These are phyloP conservation scores for Gulo gulo DNA, from an alignment of 2,113 vertebrate species.

Conservation along the genomic window DNA sequence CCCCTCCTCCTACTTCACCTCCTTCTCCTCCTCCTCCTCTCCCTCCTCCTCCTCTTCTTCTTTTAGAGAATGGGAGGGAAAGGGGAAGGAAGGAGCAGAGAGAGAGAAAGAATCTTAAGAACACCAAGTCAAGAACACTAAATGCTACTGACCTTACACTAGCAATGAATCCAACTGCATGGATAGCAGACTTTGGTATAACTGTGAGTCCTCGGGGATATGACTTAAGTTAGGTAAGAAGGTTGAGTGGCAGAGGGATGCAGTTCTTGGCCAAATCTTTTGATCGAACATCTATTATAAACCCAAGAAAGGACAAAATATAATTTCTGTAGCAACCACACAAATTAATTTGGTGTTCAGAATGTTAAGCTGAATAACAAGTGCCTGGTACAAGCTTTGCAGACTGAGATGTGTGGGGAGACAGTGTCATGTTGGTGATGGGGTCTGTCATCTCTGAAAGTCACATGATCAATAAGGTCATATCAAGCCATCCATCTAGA, in stretches of 20 bases:
- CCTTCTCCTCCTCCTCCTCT: too few relatives aligned
- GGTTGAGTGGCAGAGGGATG: not conserved
- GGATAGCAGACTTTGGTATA: not conserved
- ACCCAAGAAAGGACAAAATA: not conserved
- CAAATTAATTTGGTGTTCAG: not conserved
- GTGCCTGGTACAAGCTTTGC: constrained; percentile 8
- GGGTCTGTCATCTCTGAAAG: constrained; percentile 18
- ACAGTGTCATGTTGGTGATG: not conserved
- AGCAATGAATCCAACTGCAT: not conserved
- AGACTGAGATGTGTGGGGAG: not conserved
- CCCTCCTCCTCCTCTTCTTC: too few relatives aligned
- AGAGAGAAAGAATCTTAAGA: not conserved
- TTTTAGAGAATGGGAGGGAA: not conserved
- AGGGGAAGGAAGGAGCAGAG: not conserved
- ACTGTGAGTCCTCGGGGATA: not conserved
- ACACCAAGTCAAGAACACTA: not conserved
- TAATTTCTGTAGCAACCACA: not conserved
- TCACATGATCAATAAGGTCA: not conserved
- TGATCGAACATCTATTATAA: not conserved
- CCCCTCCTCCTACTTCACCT: too few relatives aligned
- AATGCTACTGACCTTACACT: not conserved
- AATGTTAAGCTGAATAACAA: constrained; percentile 41
- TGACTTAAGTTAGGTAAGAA: not conserved
- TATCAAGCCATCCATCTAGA: constrained; percentile 21
- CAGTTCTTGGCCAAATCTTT: not conserved